A percentile compares a stretch with the other conserved stretches of the same genome.
These are phyloP conservation scores for Anguilla rostrata DNA, from an alignment of 2,113 vertebrate species.

Conservation along the genomic window DNA sequence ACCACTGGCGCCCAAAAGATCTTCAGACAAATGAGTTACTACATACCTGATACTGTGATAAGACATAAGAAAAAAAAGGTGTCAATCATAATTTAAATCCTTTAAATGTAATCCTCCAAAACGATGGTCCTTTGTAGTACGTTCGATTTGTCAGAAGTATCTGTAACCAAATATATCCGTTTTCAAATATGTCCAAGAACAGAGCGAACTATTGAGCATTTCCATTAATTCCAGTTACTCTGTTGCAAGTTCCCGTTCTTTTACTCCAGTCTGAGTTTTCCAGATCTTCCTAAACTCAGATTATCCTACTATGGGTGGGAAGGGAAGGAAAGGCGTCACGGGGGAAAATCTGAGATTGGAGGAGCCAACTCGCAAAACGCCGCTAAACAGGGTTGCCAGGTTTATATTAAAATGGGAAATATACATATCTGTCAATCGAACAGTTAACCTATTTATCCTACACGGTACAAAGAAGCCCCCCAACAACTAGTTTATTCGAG, in stretches of 20 bases:
- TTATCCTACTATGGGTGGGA: conserved; percentile 64
- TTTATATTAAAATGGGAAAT: not conserved
- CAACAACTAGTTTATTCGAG: too few species aligned
- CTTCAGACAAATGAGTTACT: not conserved
- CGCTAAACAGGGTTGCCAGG: not conserved
- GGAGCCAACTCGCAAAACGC: not conserved
- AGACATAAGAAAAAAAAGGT: conserved; percentile 51
- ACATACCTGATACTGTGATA: conserved; percentile 61
- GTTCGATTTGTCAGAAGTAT: conserved; percentile 28
- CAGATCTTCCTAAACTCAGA: conserved; percentile 22
- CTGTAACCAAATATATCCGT: conserved; percentile 45
- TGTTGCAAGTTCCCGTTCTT: not conserved
- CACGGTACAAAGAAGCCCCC: too few species aligned
- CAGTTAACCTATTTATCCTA: not conserved
- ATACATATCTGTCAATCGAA: not conserved
- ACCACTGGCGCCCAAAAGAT: not conserved
- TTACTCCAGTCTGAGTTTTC: not conserved
- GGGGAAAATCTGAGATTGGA: conserved; percentile 36
- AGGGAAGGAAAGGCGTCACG: conserved; percentile 77
- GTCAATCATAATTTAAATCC: conserved; percentile 53
- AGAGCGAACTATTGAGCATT: conserved; percentile 61
- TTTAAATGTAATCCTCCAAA: conserved; percentile 20
- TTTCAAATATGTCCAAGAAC: conserved; percentile 46
- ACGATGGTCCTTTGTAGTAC: not conserved
- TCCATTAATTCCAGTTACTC: conserved; percentile 24